Conservation (phyloP, 2,113 vertebrate genomes). For the Megaceryle maxima region DNA sequence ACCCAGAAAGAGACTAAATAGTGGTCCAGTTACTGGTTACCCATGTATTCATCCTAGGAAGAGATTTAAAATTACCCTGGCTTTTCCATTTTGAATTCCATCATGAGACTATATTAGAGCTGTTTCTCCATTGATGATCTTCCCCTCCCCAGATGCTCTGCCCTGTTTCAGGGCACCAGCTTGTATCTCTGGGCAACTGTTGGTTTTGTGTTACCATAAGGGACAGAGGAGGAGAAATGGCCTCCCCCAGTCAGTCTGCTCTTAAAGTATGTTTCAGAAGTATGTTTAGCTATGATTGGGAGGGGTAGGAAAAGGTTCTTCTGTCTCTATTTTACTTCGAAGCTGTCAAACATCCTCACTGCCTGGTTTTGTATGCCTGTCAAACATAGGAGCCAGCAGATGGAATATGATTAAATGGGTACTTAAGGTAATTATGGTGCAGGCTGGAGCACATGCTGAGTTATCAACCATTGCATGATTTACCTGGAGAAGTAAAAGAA, state of each 20-base stretch:
- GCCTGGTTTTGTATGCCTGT: not conserved
- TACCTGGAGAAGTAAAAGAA: not conserved
- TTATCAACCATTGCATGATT: constrained; percentile 25
- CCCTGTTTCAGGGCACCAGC: not conserved
- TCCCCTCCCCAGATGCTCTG: not conserved
- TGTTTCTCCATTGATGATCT: not conserved
- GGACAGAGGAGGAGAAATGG: not conserved
- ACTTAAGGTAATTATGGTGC: constrained; percentile 28
- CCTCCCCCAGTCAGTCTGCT: not conserved
- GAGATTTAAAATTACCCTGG: not conserved
- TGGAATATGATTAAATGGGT: not conserved
- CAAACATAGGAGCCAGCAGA: not conserved
- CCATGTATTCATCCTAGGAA: not conserved
- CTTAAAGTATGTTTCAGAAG: not conserved
- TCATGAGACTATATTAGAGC: not conserved
- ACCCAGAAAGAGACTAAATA: not conserved
- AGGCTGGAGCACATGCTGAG: constrained; percentile 24
- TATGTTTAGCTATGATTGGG: not conserved
- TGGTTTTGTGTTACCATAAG: not conserved
- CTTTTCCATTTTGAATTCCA: not conserved
- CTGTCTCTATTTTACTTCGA: not conserved
- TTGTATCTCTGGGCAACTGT: not conserved
- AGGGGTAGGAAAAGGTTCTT: constrained; percentile 1
- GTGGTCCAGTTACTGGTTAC: not conserved
- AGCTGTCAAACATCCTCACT: not conserved